Evolutionary conservation across 1,140 invertebrate species (phyloP).

Genomic region (Pseudomyrmex flavicornis): DNA sequence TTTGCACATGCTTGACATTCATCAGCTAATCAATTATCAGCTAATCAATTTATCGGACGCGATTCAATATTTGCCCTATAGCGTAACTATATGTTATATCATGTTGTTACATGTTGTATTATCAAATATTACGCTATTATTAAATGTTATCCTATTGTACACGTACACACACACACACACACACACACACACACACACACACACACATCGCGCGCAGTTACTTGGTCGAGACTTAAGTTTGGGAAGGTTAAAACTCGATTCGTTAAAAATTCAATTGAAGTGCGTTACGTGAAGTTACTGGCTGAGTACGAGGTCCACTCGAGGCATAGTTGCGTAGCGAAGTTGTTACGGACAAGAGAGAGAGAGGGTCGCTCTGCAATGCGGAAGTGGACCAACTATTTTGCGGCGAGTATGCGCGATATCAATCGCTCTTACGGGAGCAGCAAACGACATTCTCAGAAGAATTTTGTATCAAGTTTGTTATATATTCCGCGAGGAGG

Average conservation of each 20-base stretch:
- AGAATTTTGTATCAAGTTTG: slow-evolving; percentile 55
- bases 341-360: slow-evolving; percentile 18
- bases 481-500: slow-evolving; percentile 33
- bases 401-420: slow-evolving; percentile 52
- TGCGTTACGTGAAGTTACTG: slow-evolving; percentile 7
- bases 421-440: slow-evolving; percentile 60
- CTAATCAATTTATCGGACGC: too few relatives aligned
- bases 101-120: too few relatives aligned
- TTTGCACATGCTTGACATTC: too few relatives aligned
- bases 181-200: background rate
- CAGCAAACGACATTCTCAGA: slow-evolving; percentile 59
- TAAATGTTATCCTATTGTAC: too few relatives aligned
- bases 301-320: slow-evolving; percentile 2
- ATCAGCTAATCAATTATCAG: too few relatives aligned
- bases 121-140: too few relatives aligned
- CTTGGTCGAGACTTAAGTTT: background rate
- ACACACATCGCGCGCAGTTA: slow-evolving; percentile 3
- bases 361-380: slow-evolving; percentile 30
- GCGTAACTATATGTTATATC: too few relatives aligned
- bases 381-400: slow-evolving; percentile 65
- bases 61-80: too few relatives aligned
- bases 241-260: slow-evolving; percentile 30
- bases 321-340: slow-evolving; percentile 27
- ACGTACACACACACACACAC: background rate
- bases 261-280: slow-evolving; percentile 45